Evolutionary conservation across 2,797 vertebrate species (phyloP).

Genomic region (Mormyrus hasselquistii): DNA sequence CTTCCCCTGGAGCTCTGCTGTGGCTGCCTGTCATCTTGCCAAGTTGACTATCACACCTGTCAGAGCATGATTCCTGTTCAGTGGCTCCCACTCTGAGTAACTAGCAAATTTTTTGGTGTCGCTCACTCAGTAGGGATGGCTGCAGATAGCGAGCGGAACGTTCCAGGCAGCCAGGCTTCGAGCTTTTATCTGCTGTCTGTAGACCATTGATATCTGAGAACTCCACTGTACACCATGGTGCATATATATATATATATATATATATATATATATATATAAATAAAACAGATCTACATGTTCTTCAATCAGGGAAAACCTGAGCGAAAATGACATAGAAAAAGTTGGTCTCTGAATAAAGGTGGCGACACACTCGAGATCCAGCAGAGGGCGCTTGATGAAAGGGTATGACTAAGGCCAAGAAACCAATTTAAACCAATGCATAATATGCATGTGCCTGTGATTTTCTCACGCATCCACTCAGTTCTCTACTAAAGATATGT

Average conservation of each 20-base stretch:
- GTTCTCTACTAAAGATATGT: background rate
- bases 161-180: background rate
- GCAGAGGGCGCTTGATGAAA: conserved; percentile 48
- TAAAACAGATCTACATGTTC: background rate
- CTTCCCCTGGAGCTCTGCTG: background rate
- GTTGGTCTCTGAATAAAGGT: background rate
- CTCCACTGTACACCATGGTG: background rate
- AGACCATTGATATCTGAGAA: background rate
- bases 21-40: background rate
- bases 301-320: background rate
- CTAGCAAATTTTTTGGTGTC: background rate
- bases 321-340: background rate
- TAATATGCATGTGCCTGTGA: background rate
- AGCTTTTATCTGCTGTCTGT: background rate
- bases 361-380: conserved; percentile 26
- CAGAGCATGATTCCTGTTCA: background rate
- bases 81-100: background rate
- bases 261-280: too few species aligned
- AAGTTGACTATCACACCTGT: background rate
- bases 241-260: background rate
- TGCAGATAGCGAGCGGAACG: background rate
- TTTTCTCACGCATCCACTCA: background rate
- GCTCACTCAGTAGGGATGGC: background rate
- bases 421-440: background rate
- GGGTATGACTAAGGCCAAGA: conserved; percentile 24